Percentiles rank a stretch among this genome's conserved stretches.
These are phyloP conservation scores for Chymomyza amoena DNA, from an alignment of 2,888 invertebrate species.

Conservation along the genomic window DNA sequence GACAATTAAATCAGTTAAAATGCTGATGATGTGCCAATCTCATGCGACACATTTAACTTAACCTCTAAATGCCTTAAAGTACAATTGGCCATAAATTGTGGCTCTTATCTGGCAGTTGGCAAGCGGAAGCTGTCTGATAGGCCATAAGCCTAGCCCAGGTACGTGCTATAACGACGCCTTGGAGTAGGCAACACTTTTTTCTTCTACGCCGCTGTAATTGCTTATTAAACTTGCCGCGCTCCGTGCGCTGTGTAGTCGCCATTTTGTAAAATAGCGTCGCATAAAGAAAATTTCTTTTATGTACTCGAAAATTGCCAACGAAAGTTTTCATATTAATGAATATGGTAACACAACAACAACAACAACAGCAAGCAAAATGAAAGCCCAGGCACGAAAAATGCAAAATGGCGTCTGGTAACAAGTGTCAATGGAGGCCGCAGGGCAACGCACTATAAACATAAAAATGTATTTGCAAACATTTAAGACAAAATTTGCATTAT, in stretches of 20 bases:
- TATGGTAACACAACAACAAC: conserved; percentile 33
- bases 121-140: background rate
- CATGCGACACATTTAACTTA: background rate
- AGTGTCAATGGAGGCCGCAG: conserved; percentile 57
- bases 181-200: conserved; percentile 47
- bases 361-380: background rate
- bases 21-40: background rate
- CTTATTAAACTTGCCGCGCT: conserved; percentile 52
- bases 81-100: background rate
- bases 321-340: conserved; percentile 72
- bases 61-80: background rate
- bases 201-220: conserved; percentile 39
- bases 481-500: conserved; percentile 43
- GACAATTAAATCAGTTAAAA: background rate
- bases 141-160: background rate
- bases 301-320: conserved; percentile 69
- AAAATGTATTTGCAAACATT: conserved; percentile 46
- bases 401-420: conserved; percentile 59
- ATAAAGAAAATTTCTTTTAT: conserved; percentile 72
- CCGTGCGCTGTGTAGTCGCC: conserved; percentile 30
- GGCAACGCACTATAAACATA: conserved; percentile 57
- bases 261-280: conserved; percentile 67
- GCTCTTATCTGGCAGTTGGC: background rate
- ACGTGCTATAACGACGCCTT: conserved; percentile 19
- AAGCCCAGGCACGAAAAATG: conserved; percentile 10